Conservation (phyloP, 2,797 vertebrate genomes). For the Sebastes hubbsi region DNA sequence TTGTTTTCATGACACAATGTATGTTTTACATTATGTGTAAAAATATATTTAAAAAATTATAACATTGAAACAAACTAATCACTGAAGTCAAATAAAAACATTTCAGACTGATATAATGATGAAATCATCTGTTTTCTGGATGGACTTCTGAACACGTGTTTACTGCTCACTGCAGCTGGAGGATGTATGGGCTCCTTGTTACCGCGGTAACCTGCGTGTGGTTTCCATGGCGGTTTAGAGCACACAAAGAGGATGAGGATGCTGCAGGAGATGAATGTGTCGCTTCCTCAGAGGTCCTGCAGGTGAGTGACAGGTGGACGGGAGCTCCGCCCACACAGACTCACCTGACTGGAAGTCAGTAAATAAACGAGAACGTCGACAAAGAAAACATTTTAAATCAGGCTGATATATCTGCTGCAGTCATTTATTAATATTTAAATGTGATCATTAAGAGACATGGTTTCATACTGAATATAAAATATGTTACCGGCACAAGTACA, state of each 20-base stretch:
- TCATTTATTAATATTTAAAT: neutral
- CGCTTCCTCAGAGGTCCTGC: too few species aligned
- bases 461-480: neutral
- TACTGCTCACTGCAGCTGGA: neutral
- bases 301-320: neutral
- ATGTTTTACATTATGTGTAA: too few species aligned
- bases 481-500: neutral
- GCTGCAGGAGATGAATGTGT: too few species aligned
- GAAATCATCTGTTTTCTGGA: neutral
- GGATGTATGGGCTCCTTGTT: neutral
- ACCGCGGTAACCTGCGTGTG: neutral
- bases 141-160: neutral
- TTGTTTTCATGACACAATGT: too few species aligned
- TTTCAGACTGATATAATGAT: neutral
- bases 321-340: neutral
- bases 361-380: too few species aligned
- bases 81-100: too few species aligned
- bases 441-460: neutral
- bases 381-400: too few species aligned
- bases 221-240: neutral
- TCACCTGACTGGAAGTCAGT: too few species aligned
- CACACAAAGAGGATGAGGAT: neutral
- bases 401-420: neutral
- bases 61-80: too few species aligned
- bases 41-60: too few species aligned